Conservation (phyloP, 2,888 invertebrate species). For the Archaeoteleia sp. region DNA sequence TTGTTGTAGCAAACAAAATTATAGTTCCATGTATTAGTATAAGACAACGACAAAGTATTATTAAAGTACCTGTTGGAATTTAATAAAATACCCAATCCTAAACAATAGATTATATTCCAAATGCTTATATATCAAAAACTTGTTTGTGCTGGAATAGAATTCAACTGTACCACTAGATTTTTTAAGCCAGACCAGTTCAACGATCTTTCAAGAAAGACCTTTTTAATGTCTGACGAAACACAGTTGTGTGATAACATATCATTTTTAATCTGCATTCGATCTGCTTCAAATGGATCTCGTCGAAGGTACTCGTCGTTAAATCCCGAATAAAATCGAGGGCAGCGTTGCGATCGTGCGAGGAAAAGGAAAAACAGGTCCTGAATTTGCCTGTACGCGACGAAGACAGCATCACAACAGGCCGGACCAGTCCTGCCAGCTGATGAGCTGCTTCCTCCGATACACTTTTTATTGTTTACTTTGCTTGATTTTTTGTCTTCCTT, state of each 20-base stretch:
- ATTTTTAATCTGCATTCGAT: conserved; percentile 31
- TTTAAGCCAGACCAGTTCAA: too few relatives aligned
- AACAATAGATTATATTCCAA: too few relatives aligned
- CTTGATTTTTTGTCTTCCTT: conserved; percentile 53
- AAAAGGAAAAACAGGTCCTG: conserved; percentile 14
- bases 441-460: conserved; percentile 71
- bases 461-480: conserved; percentile 70
- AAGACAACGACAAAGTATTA: too few relatives aligned
- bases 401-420: conserved; percentile 61
- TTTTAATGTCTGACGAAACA: too few relatives aligned
- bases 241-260: conserved; percentile 34
- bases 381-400: conserved; percentile 30
- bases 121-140: too few relatives aligned
- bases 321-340: conserved; percentile 69
- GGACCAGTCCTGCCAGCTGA: conserved; percentile 73
- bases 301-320: conserved; percentile 23
- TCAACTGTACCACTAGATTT: too few relatives aligned
- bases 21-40: too few relatives aligned
- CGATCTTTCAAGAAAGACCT: too few relatives aligned
- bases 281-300: conserved; percentile 37
- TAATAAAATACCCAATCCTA: too few relatives aligned
- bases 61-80: too few relatives aligned
- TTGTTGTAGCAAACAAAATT: too few relatives aligned
- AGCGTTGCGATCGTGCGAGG: conserved; percentile 58
- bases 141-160: too few relatives aligned